phyloP scores from a whole-genome alignment of 2,797 vertebrate genomes.

The Microctenopoma lineatum region DNA sequence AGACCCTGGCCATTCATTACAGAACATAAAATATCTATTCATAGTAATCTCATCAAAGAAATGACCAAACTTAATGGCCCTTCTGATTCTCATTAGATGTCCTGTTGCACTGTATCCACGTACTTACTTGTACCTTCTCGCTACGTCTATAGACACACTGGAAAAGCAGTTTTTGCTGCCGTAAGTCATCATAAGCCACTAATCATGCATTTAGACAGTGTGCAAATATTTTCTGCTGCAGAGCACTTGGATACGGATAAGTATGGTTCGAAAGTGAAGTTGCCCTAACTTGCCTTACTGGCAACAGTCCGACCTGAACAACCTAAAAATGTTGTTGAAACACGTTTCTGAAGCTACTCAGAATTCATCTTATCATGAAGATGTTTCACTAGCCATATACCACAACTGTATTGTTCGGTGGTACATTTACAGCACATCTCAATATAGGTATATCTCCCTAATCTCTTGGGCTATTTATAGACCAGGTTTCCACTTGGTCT shows the following conservation, averaged over 20 bases:
- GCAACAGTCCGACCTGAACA: neutral
- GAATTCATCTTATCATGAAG: slow-evolving; percentile 9
- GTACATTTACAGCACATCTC: neutral
- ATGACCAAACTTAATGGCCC: slow-evolving; percentile 13
- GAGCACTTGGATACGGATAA: slow-evolving; percentile 7
- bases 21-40: slow-evolving; percentile 14
- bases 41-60: slow-evolving; percentile 4
- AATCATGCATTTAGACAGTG: neutral
- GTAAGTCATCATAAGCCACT: slow-evolving; percentile 4
- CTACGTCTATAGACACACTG: neutral
- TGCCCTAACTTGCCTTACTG: neutral
- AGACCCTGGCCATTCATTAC: neutral
- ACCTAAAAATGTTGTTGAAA: neutral
- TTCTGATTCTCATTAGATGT: slow-evolving; percentile 11
- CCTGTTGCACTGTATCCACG: neutral
- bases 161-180: neutral
- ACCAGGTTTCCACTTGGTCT: slow-evolving; percentile 24
- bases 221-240: slow-evolving; percentile 8
- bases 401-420: neutral
- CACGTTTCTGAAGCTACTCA: slow-evolving; percentile 7
- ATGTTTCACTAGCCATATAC: neutral
- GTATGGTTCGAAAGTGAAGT: neutral
- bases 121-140: neutral
- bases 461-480: slow-evolving; percentile 15
- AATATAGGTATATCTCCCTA: slow-evolving; percentile 9